Percentiles rank a stretch among this genome's conserved stretches.
These are phyloP conservation scores for Cerceris ruficornis DNA, from an alignment of 2,888 invertebrate genomes.

Conservation along the genomic window DNA sequence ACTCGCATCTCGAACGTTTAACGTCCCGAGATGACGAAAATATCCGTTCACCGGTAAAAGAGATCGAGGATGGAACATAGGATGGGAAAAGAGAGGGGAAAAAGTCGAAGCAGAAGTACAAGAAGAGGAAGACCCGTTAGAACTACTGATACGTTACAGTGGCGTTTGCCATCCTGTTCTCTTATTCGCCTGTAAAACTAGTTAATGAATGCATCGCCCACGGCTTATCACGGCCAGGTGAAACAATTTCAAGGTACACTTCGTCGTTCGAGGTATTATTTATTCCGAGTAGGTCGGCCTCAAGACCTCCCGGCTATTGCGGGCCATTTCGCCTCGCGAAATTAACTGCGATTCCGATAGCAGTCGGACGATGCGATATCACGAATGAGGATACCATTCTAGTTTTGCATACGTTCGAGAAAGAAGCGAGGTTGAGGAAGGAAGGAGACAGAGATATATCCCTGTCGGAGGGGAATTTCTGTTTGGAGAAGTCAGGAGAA, in stretches of 20 bases:
- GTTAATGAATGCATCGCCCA: constrained; percentile 79
- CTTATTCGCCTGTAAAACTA: constrained; percentile 77
- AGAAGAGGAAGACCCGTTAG: constrained; percentile 75
- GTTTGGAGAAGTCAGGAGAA: constrained; percentile 32
- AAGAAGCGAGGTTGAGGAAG: too few species aligned
- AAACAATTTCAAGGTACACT: constrained; percentile 74
- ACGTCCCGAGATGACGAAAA: constrained; percentile 38
- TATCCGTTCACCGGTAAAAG: constrained; percentile 35
- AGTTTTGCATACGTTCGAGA: too few species aligned
- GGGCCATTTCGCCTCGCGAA: constrained; percentile 35
- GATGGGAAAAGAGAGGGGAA: constrained; percentile 28
- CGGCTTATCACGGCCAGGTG: constrained; percentile 60
- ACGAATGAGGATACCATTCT: constrained; percentile 62
- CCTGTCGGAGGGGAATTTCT: too few species aligned
- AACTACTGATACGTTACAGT: constrained; percentile 77
- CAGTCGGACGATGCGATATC: constrained; percentile 36
- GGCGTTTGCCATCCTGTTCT: constrained; percentile 69
- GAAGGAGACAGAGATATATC: too few species aligned
- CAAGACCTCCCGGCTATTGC: constrained; percentile 32
- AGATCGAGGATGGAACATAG: constrained; percentile 16
- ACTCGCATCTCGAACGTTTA: neutral
- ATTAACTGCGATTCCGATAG: constrained; percentile 54
- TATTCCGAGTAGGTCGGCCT: constrained; percentile 68
- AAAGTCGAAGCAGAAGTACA: constrained; percentile 32
- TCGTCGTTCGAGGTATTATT: constrained; percentile 59